These are phyloP conservation scores for Sebastes alutus DNA, from an alignment of 2,797 vertebrate genomes.

Conservation along the genomic window DNA sequence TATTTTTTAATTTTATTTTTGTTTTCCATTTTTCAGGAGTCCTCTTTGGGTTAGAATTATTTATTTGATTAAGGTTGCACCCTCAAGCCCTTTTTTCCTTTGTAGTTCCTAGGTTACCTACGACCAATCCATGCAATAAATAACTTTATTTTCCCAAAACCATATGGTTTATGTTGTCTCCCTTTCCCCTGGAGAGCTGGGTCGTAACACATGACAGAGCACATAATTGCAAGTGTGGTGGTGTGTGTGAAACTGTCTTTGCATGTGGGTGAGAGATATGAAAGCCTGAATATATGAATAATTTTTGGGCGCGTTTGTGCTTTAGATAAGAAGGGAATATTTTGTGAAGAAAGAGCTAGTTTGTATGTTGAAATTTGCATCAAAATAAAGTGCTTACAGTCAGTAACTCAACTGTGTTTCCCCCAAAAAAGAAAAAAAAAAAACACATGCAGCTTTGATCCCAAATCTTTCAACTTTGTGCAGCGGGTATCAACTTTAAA, in stretches of 20 bases:
- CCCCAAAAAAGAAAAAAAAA: neutral
- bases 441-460: neutral
- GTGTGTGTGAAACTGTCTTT: slow-evolving; percentile 17
- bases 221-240: slow-evolving; percentile 30
- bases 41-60: neutral
- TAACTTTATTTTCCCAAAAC: slow-evolving; percentile 2
- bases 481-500: neutral
- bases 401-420: neutral
- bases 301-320: slow-evolving; percentile 24
- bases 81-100: neutral
- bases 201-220: slow-evolving; percentile 13
- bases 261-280: slow-evolving; percentile 32
- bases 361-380: slow-evolving; percentile 37
- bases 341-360: neutral
- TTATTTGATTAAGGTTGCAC: neutral
- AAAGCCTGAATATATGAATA: slow-evolving; percentile 58
- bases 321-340: slow-evolving; percentile 22
- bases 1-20: too few relatives aligned
- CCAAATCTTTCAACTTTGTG: neutral
- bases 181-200: neutral
- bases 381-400: slow-evolving; percentile 16
- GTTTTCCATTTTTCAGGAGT: neutral
- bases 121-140: neutral
- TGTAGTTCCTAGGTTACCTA: neutral
- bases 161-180: slow-evolving; percentile 1